Percentiles rank a stretch among this genome's conserved stretches.
Evolutionary conservation across 37 sponge, comb jelly and placozoan genomes (phyloP).

Genomic region (Haliclona indistincta): DNA sequence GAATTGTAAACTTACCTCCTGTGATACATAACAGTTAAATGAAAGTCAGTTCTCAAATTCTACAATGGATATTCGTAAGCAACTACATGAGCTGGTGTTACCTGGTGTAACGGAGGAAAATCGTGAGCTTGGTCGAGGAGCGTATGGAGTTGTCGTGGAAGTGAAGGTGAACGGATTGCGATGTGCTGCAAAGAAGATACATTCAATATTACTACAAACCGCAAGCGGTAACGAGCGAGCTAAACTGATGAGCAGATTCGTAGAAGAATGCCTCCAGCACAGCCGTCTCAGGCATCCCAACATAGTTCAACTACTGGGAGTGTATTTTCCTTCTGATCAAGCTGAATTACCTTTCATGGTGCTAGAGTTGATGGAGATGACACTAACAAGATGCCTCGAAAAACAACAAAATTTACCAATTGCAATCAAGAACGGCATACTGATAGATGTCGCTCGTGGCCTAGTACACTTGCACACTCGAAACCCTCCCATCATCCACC

Average conservation of each 20-base stretch:
- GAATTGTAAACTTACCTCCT: too few relatives aligned
- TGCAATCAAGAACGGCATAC: slow-evolving; percentile 46
- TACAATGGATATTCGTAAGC: background rate
- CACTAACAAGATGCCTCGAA: background rate
- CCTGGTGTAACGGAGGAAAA: background rate
- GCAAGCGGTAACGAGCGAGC: too few relatives aligned
- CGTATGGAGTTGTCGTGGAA: slow-evolving; percentile 2
- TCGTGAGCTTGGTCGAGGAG: background rate
- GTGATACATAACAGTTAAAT: too few relatives aligned
- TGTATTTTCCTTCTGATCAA: background rate
- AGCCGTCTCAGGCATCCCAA: slow-evolving; percentile 2
- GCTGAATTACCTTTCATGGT: slow-evolving; percentile 1
- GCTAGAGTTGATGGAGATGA: slow-evolving; percentile 8
- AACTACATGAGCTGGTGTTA: background rate
- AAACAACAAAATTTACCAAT: slow-evolving; percentile 30
- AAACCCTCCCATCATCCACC: slow-evolving; percentile 54
- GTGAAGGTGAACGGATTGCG: background rate
- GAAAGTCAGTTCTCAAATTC: too few relatives aligned
- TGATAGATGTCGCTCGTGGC: slow-evolving; percentile 35
- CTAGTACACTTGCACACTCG: slow-evolving; percentile 54
- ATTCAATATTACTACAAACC: too few relatives aligned
- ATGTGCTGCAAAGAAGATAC: too few relatives aligned
- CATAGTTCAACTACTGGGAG: slow-evolving; percentile 5
- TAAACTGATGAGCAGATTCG: too few relatives aligned
- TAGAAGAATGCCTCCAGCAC: background rate